Evolutionary conservation across 2,797 vertebrate genomes (phyloP).

Genomic region (Accipiter fasciatus): DNA sequence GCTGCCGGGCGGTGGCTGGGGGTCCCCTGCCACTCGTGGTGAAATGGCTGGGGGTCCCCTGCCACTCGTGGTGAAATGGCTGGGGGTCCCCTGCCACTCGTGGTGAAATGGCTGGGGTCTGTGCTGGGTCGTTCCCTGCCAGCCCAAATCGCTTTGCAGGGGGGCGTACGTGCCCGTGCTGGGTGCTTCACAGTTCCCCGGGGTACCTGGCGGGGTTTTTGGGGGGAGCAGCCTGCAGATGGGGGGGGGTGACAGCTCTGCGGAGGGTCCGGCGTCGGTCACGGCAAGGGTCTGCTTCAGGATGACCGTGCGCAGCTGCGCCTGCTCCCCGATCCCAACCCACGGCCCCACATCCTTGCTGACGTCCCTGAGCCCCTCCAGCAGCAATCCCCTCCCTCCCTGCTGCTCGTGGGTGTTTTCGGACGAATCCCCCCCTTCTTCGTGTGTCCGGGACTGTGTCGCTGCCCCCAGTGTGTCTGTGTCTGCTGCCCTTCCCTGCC

Average conservation of each 20-base stretch:
- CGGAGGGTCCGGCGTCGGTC: fast-evolving
- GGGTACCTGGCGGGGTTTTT: background rate
- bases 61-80: background rate
- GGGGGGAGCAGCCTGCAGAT: background rate
- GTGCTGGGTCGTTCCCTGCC: background rate
- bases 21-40: background rate
- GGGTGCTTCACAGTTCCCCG: background rate
- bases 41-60: background rate
- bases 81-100: background rate
- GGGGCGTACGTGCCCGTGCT: background rate
- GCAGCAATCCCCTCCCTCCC: background rate
- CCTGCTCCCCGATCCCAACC: background rate
- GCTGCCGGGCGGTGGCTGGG: background rate
- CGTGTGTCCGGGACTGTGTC: background rate
- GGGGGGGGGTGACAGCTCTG: background rate
- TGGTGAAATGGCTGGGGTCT: background rate
- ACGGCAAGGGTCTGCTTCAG: background rate
- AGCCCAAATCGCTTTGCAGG: fast-evolving
- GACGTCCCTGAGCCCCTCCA: background rate
- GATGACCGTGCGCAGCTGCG: fast-evolving
- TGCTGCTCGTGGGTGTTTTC: background rate
- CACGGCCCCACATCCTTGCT: background rate
- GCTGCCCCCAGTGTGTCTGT: background rate
- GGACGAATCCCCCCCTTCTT: fast-evolving
- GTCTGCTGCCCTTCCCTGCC: background rate